Percentiles rank a stretch among this genome's conserved stretches.
These are phyloP conservation scores for Sinelater perroti DNA, from an alignment of 2,888 invertebrate genomes.

Conservation along the genomic window DNA sequence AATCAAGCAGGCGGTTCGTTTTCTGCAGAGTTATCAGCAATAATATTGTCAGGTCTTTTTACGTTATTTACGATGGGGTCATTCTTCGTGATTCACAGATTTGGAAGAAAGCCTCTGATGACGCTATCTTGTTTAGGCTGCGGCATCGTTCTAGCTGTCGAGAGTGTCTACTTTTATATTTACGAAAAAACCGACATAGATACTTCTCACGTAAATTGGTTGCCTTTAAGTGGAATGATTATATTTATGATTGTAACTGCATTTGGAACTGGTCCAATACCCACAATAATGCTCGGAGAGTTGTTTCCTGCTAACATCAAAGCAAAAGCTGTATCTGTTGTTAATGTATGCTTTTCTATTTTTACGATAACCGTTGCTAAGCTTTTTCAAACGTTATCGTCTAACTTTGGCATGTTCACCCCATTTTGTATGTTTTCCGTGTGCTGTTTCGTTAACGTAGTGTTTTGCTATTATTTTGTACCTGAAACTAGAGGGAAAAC, in stretches of 20 bases:
- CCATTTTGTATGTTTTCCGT: conserved; percentile 49
- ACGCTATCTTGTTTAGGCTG: conserved; percentile 44
- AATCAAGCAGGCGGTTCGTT: conserved; percentile 49
- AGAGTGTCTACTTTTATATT: conserved; percentile 47
- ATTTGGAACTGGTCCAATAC: conserved; percentile 28
- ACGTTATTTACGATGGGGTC: conserved; percentile 29
- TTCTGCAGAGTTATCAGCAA: conserved; percentile 46
- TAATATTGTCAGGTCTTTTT: conserved; percentile 44
- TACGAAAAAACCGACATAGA: conserved; percentile 41
- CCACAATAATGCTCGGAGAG: conserved; percentile 44
- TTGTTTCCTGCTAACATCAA: conserved; percentile 53
- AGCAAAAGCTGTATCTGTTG: conserved; percentile 47
- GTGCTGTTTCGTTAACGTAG: conserved; percentile 40
- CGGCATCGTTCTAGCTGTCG: conserved; percentile 40
- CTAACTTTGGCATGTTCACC: conserved; percentile 47
- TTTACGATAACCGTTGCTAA: conserved; percentile 48
- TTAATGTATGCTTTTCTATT: conserved; percentile 46
- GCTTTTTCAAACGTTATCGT: conserved; percentile 49
- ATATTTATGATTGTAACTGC: conserved; percentile 31
- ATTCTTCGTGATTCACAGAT: conserved; percentile 43
- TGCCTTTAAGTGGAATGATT: conserved; percentile 48
- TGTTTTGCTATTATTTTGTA: conserved; percentile 47
- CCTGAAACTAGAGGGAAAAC: conserved; percentile 56
- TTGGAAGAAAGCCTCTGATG: conserved; percentile 47
- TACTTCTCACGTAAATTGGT: conserved; percentile 42